Percentiles rank a stretch among this genome's conserved stretches.
Conservation (phyloP, 2,888 invertebrate species). For the Julus scanicus region DNA sequence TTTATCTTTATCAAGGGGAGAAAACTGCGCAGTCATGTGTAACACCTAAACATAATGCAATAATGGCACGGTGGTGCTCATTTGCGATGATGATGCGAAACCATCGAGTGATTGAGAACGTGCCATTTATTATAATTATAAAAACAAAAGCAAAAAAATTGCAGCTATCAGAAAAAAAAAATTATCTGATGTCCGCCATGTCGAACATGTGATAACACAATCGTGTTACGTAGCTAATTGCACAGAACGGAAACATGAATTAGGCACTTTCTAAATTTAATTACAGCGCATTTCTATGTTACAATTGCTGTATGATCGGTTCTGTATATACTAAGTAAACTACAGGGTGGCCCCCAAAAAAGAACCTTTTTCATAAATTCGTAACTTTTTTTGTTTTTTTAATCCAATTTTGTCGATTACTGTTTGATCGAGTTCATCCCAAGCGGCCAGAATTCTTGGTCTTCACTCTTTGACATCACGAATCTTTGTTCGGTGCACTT, state of each 20-base stretch:
- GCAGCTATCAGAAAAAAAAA: not conserved
- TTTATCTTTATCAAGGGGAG: conserved; percentile 32
- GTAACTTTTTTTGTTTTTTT: no score
- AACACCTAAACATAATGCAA: conserved; percentile 7
- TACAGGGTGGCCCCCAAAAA: no score
- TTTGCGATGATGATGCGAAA: conserved; percentile 11
- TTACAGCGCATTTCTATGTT: not conserved
- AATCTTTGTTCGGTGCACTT: no score
- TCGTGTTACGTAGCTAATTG: not conserved
- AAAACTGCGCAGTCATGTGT: conserved; percentile 33
- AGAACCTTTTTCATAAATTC: no score
- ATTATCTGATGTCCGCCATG: not conserved
- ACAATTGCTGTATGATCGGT: no score
- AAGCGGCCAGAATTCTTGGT: no score
- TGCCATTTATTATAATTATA: conserved; percentile 23
- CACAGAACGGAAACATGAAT: not conserved
- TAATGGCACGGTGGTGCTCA: conserved; percentile 28
- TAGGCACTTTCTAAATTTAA: not conserved
- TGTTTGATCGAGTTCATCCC: no score
- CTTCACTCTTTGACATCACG: no score
- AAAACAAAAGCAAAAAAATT: conserved; percentile 10
- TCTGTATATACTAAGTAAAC: not conserved
- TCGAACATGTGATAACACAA: not conserved
- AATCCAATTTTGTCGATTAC: no score
- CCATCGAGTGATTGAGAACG: not conserved